Percentiles rank a stretch among this genome's conserved stretches.
Evolutionary conservation across 2,797 vertebrate species (phyloP).

Genomic region (Acanthornis magna): DNA sequence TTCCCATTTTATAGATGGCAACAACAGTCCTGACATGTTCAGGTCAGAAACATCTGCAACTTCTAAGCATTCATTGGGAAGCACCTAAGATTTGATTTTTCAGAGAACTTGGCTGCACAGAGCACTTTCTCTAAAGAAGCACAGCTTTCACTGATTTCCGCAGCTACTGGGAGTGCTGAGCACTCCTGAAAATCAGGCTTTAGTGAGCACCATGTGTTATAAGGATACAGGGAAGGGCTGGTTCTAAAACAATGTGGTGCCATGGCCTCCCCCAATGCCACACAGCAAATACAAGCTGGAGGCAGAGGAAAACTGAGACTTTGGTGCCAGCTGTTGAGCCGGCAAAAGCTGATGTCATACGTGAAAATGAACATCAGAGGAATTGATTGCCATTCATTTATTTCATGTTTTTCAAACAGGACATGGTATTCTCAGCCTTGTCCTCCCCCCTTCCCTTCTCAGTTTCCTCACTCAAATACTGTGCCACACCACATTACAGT

Average conservation of each 20-base stretch:
- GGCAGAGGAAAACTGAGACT: not conserved
- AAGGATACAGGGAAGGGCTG: not conserved
- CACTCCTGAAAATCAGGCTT: not conserved
- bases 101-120: not conserved
- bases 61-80: not conserved
- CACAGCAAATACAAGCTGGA: not conserved
- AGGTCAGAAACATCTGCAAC: not conserved
- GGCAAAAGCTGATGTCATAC: not conserved
- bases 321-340: not conserved
- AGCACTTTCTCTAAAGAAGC: not conserved
- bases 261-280: not conserved
- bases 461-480: not conserved
- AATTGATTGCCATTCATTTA: not conserved
- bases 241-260: not conserved
- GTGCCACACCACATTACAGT: fast-evolving
- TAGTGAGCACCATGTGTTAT: not conserved
- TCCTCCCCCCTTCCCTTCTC: not conserved
- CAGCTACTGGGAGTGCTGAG: not conserved
- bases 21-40: not conserved
- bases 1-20: not conserved
- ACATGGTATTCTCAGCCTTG: not conserved
- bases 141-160: not conserved
- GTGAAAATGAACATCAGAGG: not conserved
- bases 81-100: not conserved
- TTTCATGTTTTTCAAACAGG: not conserved